These are phyloP conservation scores for Heterodera filipjevi DNA, from an alignment of 2,888 invertebrate genomes.

Conservation along the genomic window DNA sequence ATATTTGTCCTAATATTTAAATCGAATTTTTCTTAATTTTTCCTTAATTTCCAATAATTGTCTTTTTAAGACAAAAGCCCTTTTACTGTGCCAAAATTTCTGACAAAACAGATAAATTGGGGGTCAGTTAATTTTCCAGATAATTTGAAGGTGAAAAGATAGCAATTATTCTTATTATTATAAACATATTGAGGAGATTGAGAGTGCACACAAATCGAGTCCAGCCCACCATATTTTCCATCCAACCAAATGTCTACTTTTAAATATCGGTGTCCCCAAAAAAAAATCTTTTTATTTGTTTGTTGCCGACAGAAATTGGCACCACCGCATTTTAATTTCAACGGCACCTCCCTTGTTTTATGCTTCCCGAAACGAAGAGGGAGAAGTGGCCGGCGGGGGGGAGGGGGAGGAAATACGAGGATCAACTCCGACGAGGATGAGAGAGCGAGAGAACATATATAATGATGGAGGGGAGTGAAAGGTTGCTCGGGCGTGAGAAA, in stretches of 20 bases:
- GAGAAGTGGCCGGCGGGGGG: neutral
- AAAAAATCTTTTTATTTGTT: too few species aligned
- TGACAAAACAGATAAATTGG: neutral
- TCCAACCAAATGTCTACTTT: neutral
- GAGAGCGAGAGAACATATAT: too few species aligned
- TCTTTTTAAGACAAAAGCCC: too few species aligned
- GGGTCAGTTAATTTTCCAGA: neutral
- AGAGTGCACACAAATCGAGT: too few species aligned
- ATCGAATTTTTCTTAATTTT: too few species aligned
- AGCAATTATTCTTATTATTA: neutral
- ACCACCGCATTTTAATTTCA: neutral
- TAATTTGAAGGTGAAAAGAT: neutral
- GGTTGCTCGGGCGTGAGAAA: conserved; percentile 8
- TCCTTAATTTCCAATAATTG: too few species aligned
- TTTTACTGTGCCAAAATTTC: too few species aligned
- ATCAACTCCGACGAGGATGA: neutral
- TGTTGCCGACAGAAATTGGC: neutral
- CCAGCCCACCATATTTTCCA: too few species aligned
- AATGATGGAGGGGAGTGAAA: neutral
- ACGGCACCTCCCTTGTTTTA: neutral
- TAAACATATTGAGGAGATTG: neutral
- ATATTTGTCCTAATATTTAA: too few species aligned
- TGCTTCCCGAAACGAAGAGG: too few species aligned
- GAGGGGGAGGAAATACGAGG: neutral
- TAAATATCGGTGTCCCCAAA: neutral